Percentiles rank a stretch among this genome's conserved stretches.
Evolutionary conservation across 1,140 invertebrate genomes (phyloP).

Genomic region (Antheraea mylitta): DNA sequence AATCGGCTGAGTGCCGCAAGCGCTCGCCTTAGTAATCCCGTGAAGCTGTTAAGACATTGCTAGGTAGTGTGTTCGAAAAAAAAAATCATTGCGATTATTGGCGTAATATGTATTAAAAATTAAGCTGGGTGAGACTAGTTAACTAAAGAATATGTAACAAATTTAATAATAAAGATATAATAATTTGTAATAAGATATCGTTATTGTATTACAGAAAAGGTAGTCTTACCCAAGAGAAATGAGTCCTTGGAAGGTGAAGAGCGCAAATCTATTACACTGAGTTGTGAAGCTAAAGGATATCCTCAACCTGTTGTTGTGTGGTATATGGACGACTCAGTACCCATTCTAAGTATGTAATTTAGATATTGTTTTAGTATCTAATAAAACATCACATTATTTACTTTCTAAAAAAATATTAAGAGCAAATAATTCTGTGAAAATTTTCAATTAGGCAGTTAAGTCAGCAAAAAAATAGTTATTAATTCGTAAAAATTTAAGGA

Average conservation of each 20-base stretch:
- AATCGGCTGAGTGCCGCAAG: too few species aligned
- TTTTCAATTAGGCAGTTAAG: neutral
- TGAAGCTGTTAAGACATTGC: too few species aligned
- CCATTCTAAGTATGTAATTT: constrained; percentile 6
- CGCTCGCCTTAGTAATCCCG: too few species aligned
- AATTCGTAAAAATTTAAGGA: neutral
- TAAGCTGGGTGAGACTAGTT: too few species aligned
- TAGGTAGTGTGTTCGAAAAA: too few species aligned
- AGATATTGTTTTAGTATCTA: neutral
- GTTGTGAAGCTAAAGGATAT: constrained; percentile 53
- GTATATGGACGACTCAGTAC: constrained; percentile 44
- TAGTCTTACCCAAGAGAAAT: constrained; percentile 34
- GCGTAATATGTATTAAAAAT: too few species aligned
- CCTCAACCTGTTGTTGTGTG: constrained; percentile 54
- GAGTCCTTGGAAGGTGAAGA: constrained; percentile 53
- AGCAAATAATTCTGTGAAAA: neutral
- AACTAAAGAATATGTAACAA: too few species aligned
- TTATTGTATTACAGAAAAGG: constrained; percentile 46
- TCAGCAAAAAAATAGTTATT: neutral
- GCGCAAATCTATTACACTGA: constrained; percentile 42
- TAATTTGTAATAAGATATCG: too few species aligned
- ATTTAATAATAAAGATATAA: too few species aligned
- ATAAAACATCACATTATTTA: too few species aligned
- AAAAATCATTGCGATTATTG: too few species aligned
- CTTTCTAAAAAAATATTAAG: neutral